These are phyloP conservation scores for Synchiropus splendidus DNA, from an alignment of 2,113 vertebrate genomes.

Conservation along the genomic window DNA sequence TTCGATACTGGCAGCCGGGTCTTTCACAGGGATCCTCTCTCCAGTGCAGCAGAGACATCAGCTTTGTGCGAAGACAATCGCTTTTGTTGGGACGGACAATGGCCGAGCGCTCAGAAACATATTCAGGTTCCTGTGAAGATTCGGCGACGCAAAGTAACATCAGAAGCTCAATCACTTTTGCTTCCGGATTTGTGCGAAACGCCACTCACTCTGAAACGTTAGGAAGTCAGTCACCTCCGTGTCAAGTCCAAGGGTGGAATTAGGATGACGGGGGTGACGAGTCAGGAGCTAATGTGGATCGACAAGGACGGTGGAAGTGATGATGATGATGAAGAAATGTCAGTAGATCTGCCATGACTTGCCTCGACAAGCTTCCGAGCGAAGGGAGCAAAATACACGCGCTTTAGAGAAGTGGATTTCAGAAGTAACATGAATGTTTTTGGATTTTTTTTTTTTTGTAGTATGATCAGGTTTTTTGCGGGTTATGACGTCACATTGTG, in stretches of 20 bases:
- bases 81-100: conserved; percentile 64
- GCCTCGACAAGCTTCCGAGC: conserved; percentile 28
- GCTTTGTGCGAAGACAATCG: conserved; percentile 59
- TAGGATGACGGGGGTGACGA: conserved; percentile 12
- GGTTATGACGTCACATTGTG: too few species aligned
- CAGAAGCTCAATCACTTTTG: conserved; percentile 17
- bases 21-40: conserved; percentile 57
- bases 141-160: conserved; percentile 38
- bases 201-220: too few species aligned
- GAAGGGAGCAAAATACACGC: conserved; percentile 3
- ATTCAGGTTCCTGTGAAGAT: conserved; percentile 47
- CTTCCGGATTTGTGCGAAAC: too few species aligned
- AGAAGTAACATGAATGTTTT: too few species aligned
- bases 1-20: conserved; percentile 56
- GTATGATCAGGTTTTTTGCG: too few species aligned
- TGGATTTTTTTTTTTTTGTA: too few species aligned
- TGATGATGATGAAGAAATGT: conserved; percentile 33
- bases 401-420: neutral
- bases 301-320: conserved; percentile 42
- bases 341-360: neutral
- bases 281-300: conserved; percentile 21
- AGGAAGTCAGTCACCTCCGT: conserved; percentile 8
- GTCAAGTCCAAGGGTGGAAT: conserved; percentile 9
- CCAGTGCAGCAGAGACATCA: conserved; percentile 41
- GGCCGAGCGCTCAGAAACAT: conserved; percentile 48